phyloP scores from a whole-genome alignment of 2,888 invertebrate species.

The Leptinotarsa juncta region DNA sequence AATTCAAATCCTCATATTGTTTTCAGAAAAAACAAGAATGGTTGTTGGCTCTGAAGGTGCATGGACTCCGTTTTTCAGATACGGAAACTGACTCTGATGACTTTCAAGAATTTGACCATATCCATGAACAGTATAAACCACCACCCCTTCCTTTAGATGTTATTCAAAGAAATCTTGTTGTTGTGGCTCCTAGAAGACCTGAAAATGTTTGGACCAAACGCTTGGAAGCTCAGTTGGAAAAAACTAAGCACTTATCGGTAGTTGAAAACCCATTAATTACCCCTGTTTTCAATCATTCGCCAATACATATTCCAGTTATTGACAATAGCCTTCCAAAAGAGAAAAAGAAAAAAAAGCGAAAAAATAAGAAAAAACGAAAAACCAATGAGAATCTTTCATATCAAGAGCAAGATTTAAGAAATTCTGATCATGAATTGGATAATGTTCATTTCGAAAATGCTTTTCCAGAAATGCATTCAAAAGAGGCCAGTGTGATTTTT shows the following conservation, averaged over 20 bases:
- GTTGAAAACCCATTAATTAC: neutral
- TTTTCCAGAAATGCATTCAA: too few relatives aligned
- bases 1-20: neutral
- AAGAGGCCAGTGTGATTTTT: too few relatives aligned
- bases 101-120: neutral
- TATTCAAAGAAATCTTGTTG: neutral
- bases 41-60: neutral
- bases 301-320: neutral
- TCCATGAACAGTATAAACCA: constrained; percentile 12
- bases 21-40: neutral
- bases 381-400: too few relatives aligned
- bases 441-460: too few relatives aligned
- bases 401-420: too few relatives aligned
- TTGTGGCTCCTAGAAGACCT: neutral
- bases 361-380: neutral
- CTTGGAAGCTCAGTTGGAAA: neutral
- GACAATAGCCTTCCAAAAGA: neutral
- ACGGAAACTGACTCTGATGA: constrained; percentile 5
- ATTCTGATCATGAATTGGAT: too few relatives aligned
- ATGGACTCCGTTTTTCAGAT: neutral
- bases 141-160: neutral
- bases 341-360: too few relatives aligned
- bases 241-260: neutral
- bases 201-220: constrained; percentile 12
- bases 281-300: neutral